These are phyloP conservation scores for Hypolimnas misippus DNA, from an alignment of 2,888 invertebrate species.

Conservation along the genomic window DNA sequence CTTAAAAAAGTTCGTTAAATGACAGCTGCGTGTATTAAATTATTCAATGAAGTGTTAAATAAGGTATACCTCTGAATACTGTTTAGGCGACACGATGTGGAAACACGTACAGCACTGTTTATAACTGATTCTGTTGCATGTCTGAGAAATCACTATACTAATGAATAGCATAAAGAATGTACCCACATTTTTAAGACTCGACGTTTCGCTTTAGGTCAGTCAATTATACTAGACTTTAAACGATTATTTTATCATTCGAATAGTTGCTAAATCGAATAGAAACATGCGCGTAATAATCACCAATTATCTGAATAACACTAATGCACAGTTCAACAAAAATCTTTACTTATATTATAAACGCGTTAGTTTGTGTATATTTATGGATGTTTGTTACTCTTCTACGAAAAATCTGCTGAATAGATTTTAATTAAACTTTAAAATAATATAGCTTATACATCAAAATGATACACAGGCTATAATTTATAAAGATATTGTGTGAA, in stretches of 20 bases:
- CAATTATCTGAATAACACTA: not conserved
- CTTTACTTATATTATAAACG: not conserved
- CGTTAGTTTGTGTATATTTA: too few species aligned
- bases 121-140: conserved; percentile 11
- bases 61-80: conserved; percentile 20
- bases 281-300: not conserved
- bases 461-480: too few species aligned
- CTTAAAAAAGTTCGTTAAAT: conserved; percentile 5
- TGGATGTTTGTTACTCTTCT: too few species aligned
- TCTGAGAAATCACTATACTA: not conserved
- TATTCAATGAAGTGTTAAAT: conserved; percentile 21
- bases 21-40: conserved; percentile 5
- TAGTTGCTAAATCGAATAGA: not conserved
- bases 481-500: too few species aligned
- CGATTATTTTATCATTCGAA: not conserved
- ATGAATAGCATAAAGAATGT: not conserved
- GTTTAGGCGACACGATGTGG: conserved; percentile 19
- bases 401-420: too few species aligned
- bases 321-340: too few species aligned
- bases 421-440: too few species aligned
- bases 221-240: not conserved
- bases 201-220: not conserved
- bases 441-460: too few species aligned
- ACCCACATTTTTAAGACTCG: not conserved
- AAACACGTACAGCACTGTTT: conserved; percentile 10